A percentile compares a stretch with the other conserved stretches of the same genome.
phyloP scores from a whole-genome alignment of 2,888 invertebrate genomes.

The Himalopsyche tibetana region DNA sequence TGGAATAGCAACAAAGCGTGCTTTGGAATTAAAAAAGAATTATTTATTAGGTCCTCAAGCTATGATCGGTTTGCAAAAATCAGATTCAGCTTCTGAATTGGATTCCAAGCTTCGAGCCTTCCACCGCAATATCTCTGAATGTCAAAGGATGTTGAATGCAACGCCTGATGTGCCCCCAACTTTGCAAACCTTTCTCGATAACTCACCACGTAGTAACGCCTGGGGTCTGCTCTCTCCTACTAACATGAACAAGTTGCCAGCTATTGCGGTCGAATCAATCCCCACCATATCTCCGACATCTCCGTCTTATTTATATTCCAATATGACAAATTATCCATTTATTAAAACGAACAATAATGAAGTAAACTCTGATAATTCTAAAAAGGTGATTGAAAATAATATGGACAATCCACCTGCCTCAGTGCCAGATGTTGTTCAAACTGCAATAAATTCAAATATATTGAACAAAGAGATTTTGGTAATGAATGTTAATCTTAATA shows the following conservation, averaged over 20 bases:
- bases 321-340: slow-evolving; percentile 66
- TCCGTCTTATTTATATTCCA: slow-evolving; percentile 44
- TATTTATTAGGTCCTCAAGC: slow-evolving; percentile 87
- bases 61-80: slow-evolving; percentile 85
- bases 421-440: slow-evolving; percentile 54
- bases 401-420: slow-evolving; percentile 28
- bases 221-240: slow-evolving; percentile 62
- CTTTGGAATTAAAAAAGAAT: slow-evolving; percentile 89
- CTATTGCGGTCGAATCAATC: slow-evolving; percentile 39
- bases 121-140: slow-evolving; percentile 90
- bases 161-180: slow-evolving; percentile 83
- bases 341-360: slow-evolving; percentile 68
- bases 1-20: slow-evolving; percentile 91
- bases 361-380: slow-evolving; percentile 64
- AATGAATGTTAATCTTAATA: neutral
- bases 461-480: slow-evolving; percentile 3
- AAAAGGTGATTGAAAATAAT: slow-evolving; percentile 66
- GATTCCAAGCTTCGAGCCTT: slow-evolving; percentile 91
- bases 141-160: slow-evolving; percentile 90
- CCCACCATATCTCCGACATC: slow-evolving; percentile 62
- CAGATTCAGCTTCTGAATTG: slow-evolving; percentile 88
- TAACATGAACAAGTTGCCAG: slow-evolving; percentile 51
- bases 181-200: slow-evolving; percentile 82
- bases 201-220: slow-evolving; percentile 59
- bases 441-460: slow-evolving; percentile 52